A percentile compares a stretch with the other conserved stretches of the same genome.
phyloP scores from a whole-genome alignment of 2,797 vertebrate species.

The Synanceia verrucosa region DNA sequence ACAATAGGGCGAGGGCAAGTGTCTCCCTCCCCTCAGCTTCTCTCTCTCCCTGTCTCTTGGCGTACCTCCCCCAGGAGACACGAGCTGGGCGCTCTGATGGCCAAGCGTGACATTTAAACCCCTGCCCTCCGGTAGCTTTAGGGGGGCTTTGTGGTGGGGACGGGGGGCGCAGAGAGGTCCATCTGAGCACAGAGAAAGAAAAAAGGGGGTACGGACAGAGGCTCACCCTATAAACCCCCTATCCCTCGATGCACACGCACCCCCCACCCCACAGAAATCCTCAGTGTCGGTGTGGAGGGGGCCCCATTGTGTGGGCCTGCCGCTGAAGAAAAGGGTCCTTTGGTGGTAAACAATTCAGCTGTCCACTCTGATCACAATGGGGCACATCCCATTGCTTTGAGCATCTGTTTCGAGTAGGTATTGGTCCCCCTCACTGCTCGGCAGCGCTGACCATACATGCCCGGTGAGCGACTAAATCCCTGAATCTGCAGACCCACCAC shows the following conservation, averaged over 20 bases:
- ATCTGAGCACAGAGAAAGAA: slow-evolving; percentile 74
- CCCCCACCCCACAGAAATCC: slow-evolving; percentile 53
- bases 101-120: slow-evolving; percentile 86
- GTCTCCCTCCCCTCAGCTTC: slow-evolving; percentile 73
- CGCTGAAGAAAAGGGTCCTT: slow-evolving; percentile 78
- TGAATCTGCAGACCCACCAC: slow-evolving; percentile 67
- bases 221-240: slow-evolving; percentile 68
- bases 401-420: slow-evolving; percentile 78
- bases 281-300: slow-evolving; percentile 65
- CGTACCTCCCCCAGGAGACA: slow-evolving; percentile 75
- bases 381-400: slow-evolving; percentile 80
- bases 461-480: slow-evolving; percentile 72
- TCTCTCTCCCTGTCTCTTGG: slow-evolving; percentile 60
- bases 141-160: slow-evolving; percentile 64
- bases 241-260: slow-evolving; percentile 44
- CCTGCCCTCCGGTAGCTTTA: slow-evolving; percentile 78
- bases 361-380: slow-evolving; percentile 83
- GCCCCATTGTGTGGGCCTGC: slow-evolving; percentile 75
- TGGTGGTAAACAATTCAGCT: slow-evolving; percentile 83
- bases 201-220: slow-evolving; percentile 63
- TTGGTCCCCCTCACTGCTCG: slow-evolving; percentile 52
- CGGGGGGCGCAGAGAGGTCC: slow-evolving; percentile 51
- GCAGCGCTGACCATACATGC: slow-evolving; percentile 59
- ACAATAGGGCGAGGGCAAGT: slow-evolving; percentile 76
- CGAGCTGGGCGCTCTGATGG: slow-evolving; percentile 81